Percentiles rank a stretch among this genome's conserved stretches.
phyloP scores from a whole-genome alignment of 2,113 vertebrate species.

The Etheostoma cragini region DNA sequence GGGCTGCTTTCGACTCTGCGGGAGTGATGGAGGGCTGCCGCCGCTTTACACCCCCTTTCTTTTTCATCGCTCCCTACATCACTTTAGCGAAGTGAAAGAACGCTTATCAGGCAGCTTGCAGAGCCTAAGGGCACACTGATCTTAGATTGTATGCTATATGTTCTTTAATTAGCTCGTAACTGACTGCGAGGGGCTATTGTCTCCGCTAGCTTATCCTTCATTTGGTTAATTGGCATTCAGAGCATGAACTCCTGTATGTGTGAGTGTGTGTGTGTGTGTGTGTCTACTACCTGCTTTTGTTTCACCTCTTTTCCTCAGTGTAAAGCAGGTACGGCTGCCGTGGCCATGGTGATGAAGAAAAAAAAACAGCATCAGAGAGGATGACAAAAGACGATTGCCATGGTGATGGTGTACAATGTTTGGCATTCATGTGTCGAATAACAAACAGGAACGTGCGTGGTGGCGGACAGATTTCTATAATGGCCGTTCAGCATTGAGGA shows the following conservation, averaged over 20 bases:
- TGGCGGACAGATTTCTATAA: conserved; percentile 17
- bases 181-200: conserved; percentile 63
- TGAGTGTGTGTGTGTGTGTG: background rate
- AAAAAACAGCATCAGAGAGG: conserved; percentile 25
- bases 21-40: conserved; percentile 41
- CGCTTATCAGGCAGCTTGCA: conserved; percentile 37
- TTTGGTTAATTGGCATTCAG: conserved; percentile 72
- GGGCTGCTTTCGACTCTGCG: conserved; percentile 35
- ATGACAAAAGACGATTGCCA: conserved; percentile 69
- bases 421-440: conserved; percentile 21
- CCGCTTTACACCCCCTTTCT: conserved; percentile 8
- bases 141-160: conserved; percentile 62
- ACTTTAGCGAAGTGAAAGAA: conserved; percentile 41
- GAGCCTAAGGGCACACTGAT: conserved; percentile 55
- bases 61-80: conserved; percentile 22
- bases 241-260: conserved; percentile 9
- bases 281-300: conserved; percentile 52
- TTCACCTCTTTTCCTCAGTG: conserved; percentile 31
- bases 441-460: background rate
- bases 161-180: conserved; percentile 75
- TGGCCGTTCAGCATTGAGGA: conserved; percentile 7
- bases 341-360: conserved; percentile 66
- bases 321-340: conserved; percentile 47
- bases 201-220: conserved; percentile 61
- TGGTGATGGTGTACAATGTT: conserved; percentile 56